phyloP scores from a whole-genome alignment of 2,113 vertebrate species.

The Eupsittula cactorum region DNA sequence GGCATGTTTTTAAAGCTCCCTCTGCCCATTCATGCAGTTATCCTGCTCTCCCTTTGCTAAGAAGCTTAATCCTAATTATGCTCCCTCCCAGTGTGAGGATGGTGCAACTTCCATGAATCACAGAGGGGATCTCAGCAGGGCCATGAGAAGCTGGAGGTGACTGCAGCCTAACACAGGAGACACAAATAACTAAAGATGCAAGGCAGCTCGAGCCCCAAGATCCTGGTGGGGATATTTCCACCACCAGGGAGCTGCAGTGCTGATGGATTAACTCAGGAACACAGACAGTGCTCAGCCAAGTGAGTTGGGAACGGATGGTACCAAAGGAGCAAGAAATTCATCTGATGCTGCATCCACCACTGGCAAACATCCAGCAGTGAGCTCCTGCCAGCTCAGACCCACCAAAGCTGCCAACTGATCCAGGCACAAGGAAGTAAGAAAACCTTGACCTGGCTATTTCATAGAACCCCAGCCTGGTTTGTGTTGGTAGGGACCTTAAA shows the following conservation, averaged over 20 bases:
- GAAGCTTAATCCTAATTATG: background rate
- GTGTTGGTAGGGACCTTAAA: background rate
- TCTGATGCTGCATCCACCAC: background rate
- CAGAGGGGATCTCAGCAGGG: accelerated
- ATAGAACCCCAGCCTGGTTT: background rate
- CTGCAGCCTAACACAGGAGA: background rate
- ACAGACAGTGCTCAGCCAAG: background rate
- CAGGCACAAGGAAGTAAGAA: background rate
- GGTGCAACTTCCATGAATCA: background rate
- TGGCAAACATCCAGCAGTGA: background rate
- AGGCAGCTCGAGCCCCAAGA: background rate
- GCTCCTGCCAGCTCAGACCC: background rate
- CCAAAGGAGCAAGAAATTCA: background rate
- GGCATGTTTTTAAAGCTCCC: background rate
- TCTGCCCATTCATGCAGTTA: background rate
- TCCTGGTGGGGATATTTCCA: background rate
- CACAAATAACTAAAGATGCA: background rate
- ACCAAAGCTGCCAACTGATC: background rate
- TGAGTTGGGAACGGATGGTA: accelerated
- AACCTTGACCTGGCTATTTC: background rate
- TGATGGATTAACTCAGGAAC: background rate
- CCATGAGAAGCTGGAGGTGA: background rate
- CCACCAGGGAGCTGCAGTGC: background rate
- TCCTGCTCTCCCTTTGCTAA: background rate
- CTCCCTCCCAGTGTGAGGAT: background rate